Evolutionary conservation across 1,140 invertebrate species (phyloP).

Genomic region (Homarus americanus): DNA sequence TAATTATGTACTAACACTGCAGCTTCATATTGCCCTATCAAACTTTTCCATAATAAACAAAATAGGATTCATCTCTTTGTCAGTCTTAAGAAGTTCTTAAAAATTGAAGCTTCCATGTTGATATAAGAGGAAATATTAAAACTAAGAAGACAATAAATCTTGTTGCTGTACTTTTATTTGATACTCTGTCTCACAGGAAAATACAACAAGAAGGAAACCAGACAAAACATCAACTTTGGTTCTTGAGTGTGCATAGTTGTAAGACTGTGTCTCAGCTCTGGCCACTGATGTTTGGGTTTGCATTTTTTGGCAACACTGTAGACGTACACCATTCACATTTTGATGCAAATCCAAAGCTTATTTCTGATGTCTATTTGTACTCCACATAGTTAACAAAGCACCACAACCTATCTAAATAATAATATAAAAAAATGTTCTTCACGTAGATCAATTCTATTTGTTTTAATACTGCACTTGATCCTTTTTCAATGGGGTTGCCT

Average conservation of each 20-base stretch:
- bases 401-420: neutral
- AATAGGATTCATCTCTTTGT: neutral
- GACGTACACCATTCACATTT: neutral
- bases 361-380: neutral
- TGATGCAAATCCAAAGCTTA: neutral
- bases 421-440: too few species aligned
- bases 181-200: constrained; percentile 64
- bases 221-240: constrained; percentile 70
- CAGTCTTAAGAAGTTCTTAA: neutral
- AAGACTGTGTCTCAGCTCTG: constrained; percentile 28
- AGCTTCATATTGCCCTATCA: neutral
- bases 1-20: too few species aligned
- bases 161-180: constrained; percentile 70
- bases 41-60: neutral
- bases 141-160: constrained; percentile 34
- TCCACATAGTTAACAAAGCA: neutral
- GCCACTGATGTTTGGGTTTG: neutral
- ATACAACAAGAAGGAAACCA: constrained; percentile 64
- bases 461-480: too few species aligned
- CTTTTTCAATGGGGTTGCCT: too few species aligned
- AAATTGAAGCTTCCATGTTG: neutral
- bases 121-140: constrained; percentile 4
- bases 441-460: too few species aligned
- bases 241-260: constrained; percentile 46
- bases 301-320: neutral